Evolutionary conservation across 2,113 vertebrate species (phyloP), one percentile per base, ranked within the genome.

Genomic region (Tragelaphus strepsiceros): DNA sequence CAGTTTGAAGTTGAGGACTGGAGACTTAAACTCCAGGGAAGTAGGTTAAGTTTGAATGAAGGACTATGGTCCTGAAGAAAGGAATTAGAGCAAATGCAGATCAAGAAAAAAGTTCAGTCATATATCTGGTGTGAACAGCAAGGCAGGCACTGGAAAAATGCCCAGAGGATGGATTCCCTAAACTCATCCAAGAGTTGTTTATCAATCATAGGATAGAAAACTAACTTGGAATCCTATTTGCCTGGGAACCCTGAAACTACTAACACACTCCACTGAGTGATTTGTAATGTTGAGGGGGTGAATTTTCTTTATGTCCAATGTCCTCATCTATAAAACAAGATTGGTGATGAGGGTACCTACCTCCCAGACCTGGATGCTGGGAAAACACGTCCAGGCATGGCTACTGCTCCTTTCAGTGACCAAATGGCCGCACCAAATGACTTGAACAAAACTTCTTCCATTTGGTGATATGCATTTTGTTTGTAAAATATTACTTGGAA

Each of bases 161-260:
- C 8, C 32, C 30, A 49, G 28, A 28, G 3, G 19, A 28, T 1
- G 10, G 2, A 21, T 82, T 84, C 13, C 51, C 62, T n/a, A 12
- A 88, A 28, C 5, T 58, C 17, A 43, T 53, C 16, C 21, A 21
- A 56, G 49, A 64, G 59, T 22, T 90, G 28, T 39, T 1, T 80
- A 43, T 61, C 9, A 4, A 64, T 53, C 43, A 2, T 0, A 54
- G 46, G 21, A 51, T 24, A 15, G 39, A 86, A 77, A 91, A 22
- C 11, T 39, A 30, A 94, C 78, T 67, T 13, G 2, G 54, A 87
- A 61, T 93, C 6, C 58, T 15, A 19, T 61, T 89, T 90, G 17
- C 2, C 2, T 3, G 17, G 17, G 6, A 84, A 3, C 0, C 3
- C 22, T 24, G 26, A 91, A n/a, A 12, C 8, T n/a, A 32, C 32